Evolutionary conservation across 2,888 invertebrate genomes (phyloP), one percentile per base, ranked within the genome.

Genomic region (Apamea monoglypha): DNA sequence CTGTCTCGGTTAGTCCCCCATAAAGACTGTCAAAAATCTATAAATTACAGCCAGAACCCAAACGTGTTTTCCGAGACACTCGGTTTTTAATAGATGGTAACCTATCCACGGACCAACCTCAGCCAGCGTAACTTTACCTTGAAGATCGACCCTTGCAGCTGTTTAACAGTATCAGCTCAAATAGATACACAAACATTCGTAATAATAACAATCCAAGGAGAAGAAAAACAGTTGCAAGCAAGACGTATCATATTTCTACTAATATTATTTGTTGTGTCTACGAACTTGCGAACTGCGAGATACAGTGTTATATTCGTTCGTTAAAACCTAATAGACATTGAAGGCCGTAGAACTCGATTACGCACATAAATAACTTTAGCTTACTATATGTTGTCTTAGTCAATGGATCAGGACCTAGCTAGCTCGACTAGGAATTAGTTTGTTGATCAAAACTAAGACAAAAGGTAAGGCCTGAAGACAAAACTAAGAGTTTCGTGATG

Each of bases 241-340:
- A 61, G 29, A 36, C 53, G 40, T 72, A n/a, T 72, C 53, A 72
- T 72, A 61, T 83, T 67, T 78, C 67, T 36, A 56, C 72, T 72
- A 83, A 82, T 63, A 68, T 72, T 83, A 82, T 82, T 82, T 68
- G 67, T 78, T 72, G n/a, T 72, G 84, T 72, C 83, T 72, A 83
- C 47, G 0, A 82, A 83, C 69, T 77, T 83, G 64, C 40, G 29
- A 77, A 59, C 32, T 59, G 36, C n/a, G 59, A 40, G 2, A 7
- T 12, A 50, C 18, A 7, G 25, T 56, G 40, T 56, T 32, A 68
- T 32, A 50, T 68, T 56, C 10, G 32, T 76, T 47, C 1, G 44
- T 16, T 21, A 47, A 16, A 78, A 67, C 53, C 36, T 2, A 10
- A 83, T 78, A 50, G 50, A 50, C 50, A 67, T 32, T 16, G 21